These are phyloP conservation scores for Cherax destructor DNA, from an alignment of 1,140 invertebrate species.

Conservation along the genomic window DNA sequence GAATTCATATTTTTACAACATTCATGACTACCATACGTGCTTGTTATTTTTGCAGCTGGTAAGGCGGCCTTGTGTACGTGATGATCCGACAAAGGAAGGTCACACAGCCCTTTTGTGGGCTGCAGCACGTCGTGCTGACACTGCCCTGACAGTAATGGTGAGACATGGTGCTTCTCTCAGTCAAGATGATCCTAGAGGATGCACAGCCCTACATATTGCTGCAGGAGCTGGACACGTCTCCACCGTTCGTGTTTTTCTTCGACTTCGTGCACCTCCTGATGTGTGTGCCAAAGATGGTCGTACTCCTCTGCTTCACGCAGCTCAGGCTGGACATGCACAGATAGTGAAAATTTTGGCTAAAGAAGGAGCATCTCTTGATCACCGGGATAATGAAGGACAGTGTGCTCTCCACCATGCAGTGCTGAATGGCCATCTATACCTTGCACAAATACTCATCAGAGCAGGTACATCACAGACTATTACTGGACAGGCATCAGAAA, in stretches of 20 bases:
- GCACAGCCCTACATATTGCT: slow-evolving; percentile 62
- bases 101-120: slow-evolving; percentile 55
- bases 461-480: slow-evolving; percentile 30
- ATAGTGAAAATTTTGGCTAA: slow-evolving; percentile 57
- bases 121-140: slow-evolving; percentile 50
- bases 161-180: slow-evolving; percentile 44
- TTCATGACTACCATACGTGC: not conserved
- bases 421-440: slow-evolving; percentile 43
- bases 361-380: slow-evolving; percentile 52
- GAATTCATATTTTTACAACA: no score
- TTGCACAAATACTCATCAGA: slow-evolving; percentile 61
- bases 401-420: slow-evolving; percentile 65
- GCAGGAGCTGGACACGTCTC: slow-evolving; percentile 54
- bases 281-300: slow-evolving; percentile 54
- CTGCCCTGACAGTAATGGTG: slow-evolving; percentile 54
- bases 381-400: slow-evolving; percentile 53
- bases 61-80: slow-evolving; percentile 49
- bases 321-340: slow-evolving; percentile 59
- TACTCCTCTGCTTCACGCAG: slow-evolving; percentile 58
- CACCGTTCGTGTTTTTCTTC: slow-evolving; percentile 40
- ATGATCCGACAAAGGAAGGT: slow-evolving; percentile 52
- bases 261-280: slow-evolving; percentile 40
- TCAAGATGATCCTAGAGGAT: slow-evolving; percentile 49
- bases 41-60: slow-evolving; percentile 35
- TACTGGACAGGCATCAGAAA: no score